These are phyloP conservation scores for Drosophila bocqueti DNA, from an alignment of 1,140 invertebrate genomes.

Conservation along the genomic window DNA sequence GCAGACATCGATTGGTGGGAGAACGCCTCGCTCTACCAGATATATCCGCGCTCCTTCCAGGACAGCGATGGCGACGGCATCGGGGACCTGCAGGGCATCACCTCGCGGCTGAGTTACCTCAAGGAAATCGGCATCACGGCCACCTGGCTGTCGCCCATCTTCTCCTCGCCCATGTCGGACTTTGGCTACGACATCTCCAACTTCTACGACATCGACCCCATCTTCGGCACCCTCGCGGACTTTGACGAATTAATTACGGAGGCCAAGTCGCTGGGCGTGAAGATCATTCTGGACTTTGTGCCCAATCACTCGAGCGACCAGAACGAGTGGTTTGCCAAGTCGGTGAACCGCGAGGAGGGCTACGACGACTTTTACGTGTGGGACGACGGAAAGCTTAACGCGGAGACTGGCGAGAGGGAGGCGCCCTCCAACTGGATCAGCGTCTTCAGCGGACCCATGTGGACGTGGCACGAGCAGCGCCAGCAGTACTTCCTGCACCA, in stretches of 20 bases:
- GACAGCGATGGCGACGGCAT: conserved; percentile 92
- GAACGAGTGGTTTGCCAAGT: conserved; percentile 90
- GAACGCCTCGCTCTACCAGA: conserved; percentile 90
- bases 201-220: conserved; percentile 89
- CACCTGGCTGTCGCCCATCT: conserved; percentile 91
- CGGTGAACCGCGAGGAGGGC: conserved; percentile 86
- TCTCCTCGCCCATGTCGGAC: conserved; percentile 88
- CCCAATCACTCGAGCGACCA: conserved; percentile 91
- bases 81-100: conserved; percentile 89
- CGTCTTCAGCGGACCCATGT: conserved; percentile 87
- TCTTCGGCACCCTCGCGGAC: conserved; percentile 91
- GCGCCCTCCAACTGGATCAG: conserved; percentile 90
- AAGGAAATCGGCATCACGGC: conserved; percentile 87
- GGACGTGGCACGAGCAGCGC: conserved; percentile 87
- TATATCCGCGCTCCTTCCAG: conserved; percentile 92
- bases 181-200: conserved; percentile 90
- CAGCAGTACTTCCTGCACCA: conserved; percentile 89
- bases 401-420: conserved; percentile 56
- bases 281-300: conserved; percentile 82
- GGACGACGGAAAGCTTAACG: conserved; percentile 86
- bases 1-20: conserved; percentile 89
- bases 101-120: conserved; percentile 85
- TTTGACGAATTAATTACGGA: conserved; percentile 88
- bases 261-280: conserved; percentile 85
- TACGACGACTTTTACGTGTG: conserved; percentile 91